phyloP scores from a whole-genome alignment of 64 coral and sea anemone species.

The Actinia tenebrosa region DNA sequence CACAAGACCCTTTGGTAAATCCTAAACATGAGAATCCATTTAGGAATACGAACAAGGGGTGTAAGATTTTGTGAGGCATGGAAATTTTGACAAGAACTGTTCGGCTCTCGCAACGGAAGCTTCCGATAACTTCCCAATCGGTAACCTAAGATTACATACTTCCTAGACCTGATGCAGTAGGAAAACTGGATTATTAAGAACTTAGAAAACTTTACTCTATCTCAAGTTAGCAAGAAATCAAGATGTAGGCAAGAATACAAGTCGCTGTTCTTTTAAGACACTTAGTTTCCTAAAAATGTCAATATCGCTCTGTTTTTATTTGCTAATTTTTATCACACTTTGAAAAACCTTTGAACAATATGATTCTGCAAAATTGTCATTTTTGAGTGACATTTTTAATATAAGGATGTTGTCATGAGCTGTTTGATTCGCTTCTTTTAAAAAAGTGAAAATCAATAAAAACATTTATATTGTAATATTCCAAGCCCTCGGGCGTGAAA shows the following conservation, averaged over 20 bases:
- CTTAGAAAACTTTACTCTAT: not conserved
- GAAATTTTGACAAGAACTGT: too few species aligned
- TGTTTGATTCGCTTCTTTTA: too few species aligned
- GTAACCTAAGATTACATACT: too few species aligned
- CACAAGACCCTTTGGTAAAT: constrained; percentile 38
- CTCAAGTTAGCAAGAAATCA: too few species aligned
- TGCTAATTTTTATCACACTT: not conserved
- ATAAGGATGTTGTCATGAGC: too few species aligned
- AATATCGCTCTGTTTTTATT: not conserved
- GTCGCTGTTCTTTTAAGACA: not conserved
- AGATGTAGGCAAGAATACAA: not conserved
- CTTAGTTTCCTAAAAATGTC: constrained; percentile 14
- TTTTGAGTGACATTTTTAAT: not conserved
- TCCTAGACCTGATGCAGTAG: too few species aligned
- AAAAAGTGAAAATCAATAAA: too few species aligned
- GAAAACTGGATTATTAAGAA: too few species aligned
- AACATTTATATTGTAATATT: too few species aligned
- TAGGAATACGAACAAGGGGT: constrained; percentile 30
- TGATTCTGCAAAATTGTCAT: not conserved
- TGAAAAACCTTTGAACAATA: not conserved
- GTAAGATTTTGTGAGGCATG: constrained; percentile 23
- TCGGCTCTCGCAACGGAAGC: not conserved
- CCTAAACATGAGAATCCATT: constrained; percentile 48
- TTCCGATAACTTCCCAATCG: too few species aligned
- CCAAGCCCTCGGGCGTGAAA: too few species aligned